Conservation (phyloP, 2,888 invertebrate genomes). For the Agelastica alni region DNA sequence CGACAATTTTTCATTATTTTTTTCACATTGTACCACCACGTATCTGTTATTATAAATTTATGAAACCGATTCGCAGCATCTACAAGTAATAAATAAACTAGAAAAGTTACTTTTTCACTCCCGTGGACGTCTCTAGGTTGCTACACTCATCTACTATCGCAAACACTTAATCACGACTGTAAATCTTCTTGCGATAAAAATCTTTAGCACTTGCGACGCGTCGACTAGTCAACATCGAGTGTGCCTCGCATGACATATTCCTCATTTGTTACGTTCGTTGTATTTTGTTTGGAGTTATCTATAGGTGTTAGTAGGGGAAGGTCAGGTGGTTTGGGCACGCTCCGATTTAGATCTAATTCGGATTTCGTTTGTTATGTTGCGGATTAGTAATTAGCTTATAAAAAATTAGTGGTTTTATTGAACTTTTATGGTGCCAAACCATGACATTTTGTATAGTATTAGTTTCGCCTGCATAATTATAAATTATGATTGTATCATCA, state of each 20-base stretch:
- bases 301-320: slow-evolving; percentile 6
- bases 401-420: background rate
- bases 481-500: no score
- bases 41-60: slow-evolving; percentile 3
- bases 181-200: slow-evolving; percentile 19
- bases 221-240: slow-evolving; percentile 14
- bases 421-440: background rate
- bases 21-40: background rate
- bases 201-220: slow-evolving; percentile 18
- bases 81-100: slow-evolving; percentile 10
- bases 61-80: slow-evolving; percentile 1
- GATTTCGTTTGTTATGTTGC: background rate
- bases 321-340: slow-evolving; percentile 1
- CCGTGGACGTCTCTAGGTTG: slow-evolving; percentile 27
- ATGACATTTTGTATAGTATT: background rate
- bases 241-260: slow-evolving; percentile 15
- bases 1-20: background rate
- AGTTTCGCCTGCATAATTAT: background rate
- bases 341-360: background rate
- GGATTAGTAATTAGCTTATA: background rate
- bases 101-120: slow-evolving; percentile 18
- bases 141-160: slow-evolving; percentile 19
- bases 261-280: slow-evolving; percentile 6
- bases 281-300: slow-evolving; percentile 8
- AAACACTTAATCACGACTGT: slow-evolving; percentile 21